Base-by-base conservation (phyloP, 1,140 invertebrate genomes). In the Apis dorsata region DNA sequence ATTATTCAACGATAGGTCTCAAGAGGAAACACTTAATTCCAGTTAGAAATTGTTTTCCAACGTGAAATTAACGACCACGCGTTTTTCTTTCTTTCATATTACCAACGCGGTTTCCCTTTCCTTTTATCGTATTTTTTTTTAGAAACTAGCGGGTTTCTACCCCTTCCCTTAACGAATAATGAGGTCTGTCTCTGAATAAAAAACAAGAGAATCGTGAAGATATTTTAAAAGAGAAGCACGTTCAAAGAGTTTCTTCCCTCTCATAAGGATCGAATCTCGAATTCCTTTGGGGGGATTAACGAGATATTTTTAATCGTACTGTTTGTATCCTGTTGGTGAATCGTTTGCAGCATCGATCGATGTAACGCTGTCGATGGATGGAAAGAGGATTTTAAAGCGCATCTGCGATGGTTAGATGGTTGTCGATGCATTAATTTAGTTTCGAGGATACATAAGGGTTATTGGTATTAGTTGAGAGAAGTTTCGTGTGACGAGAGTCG, bases 11-110 rank as follows among this genome's bases (percentile, higher is more conserved):
- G 60, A 24, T 53, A 28, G 53, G 21, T 12, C 12, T 34, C 9
- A 15, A 2, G 49, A 11, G 74, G 49, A 65, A 57, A 76, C 49
- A 10, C 63, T 76, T 65, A 76, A 65, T 65, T 65, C 53, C n/a
- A n/a, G 57, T 9, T n/a, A 44, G 71, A 59, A 59, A 73, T 34
- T 73, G 24, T 73, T 59, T 34, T 34, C 24, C 24, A 34, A 59
- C 17, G 21, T 11, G 19, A 73, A 5, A 60, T 44, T 13, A n/a
- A 44, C 28, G 9, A 12, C 19, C 19, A 44, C 21, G 12, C 69
- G 12, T 60, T 60, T 73, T 24, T 19, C 55, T 60, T 59, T 34
- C 72, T 60, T 60, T 17, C 34, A 74, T 12, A 74, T 60, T 21
- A 11, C 34, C 34, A 28, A 12, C 51, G 69, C 5, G 34, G 34